A percentile compares a stretch with the other conserved stretches of the same genome.
Evolutionary conservation across 2,888 invertebrate species (phyloP).

Genomic region (Nemurella pictetii): DNA sequence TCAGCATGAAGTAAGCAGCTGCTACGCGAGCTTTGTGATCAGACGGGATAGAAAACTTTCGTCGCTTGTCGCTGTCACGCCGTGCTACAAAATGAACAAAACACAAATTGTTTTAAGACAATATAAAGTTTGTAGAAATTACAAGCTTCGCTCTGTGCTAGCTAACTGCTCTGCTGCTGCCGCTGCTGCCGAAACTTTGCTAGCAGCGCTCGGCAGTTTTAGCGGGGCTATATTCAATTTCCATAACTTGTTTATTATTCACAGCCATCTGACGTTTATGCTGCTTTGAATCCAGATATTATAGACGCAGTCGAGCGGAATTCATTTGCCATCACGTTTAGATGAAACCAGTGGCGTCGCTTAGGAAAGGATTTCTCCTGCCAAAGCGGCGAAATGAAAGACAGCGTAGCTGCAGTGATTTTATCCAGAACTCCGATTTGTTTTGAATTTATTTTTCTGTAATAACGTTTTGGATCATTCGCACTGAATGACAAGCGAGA

Average conservation of each 20-base stretch:
- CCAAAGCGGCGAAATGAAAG: no score
- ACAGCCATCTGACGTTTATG: not conserved
- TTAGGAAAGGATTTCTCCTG: no score
- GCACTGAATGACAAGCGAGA: no score
- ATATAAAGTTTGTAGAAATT: not conserved
- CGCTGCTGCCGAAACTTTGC: constrained; percentile 15
- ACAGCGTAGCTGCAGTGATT: no score
- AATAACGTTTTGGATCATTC: no score
- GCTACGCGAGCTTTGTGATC: not conserved
- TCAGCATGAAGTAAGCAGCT: no score
- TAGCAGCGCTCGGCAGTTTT: not conserved
- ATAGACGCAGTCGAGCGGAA: not conserved
- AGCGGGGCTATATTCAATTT: constrained; percentile 15
- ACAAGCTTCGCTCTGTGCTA: no score
- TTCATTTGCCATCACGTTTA: not conserved
- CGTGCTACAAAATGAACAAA: not conserved
- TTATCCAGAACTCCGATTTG: no score
- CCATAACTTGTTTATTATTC: constrained; percentile 28
- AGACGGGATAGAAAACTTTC: not conserved
- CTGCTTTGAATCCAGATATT: constrained; percentile 18
- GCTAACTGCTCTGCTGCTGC: no score
- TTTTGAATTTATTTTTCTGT: no score
- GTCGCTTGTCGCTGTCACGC: not conserved
- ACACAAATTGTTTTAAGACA: not conserved
- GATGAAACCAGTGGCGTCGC: not conserved